A percentile compares a stretch with the other conserved stretches of the same genome.
phyloP scores from a whole-genome alignment of 1,140 invertebrate species.

The Brachionus calyciflorus region DNA sequence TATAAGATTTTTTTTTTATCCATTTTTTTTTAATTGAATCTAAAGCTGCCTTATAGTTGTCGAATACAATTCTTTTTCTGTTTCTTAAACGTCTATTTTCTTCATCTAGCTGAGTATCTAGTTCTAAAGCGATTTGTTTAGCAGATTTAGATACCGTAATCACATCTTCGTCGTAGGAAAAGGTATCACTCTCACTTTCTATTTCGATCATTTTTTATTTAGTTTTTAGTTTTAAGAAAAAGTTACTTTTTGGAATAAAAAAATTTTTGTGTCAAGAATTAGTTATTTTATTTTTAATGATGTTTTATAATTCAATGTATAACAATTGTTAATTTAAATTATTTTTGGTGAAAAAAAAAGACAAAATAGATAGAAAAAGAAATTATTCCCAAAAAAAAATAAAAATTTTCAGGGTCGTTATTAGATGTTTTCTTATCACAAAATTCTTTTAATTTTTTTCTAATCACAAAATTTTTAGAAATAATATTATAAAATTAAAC shows the following conservation, averaged over 20 bases:
- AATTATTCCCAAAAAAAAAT: too few relatives aligned
- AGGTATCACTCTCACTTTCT: background rate
- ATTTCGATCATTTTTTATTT: background rate
- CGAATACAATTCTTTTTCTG: background rate
- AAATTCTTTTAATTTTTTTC: too few relatives aligned
- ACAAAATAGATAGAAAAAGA: background rate
- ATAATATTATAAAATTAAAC: too few relatives aligned
- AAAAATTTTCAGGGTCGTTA: too few relatives aligned
- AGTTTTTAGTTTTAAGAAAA: background rate
- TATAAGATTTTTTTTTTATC: background rate
- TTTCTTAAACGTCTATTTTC: background rate
- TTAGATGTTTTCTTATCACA: too few relatives aligned
- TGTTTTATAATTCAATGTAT: background rate
- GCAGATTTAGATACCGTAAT: background rate
- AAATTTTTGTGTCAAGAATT: background rate
- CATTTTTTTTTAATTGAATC: background rate
- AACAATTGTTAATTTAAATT: background rate
- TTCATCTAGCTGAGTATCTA: background rate
- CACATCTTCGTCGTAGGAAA: background rate
- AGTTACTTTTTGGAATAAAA: background rate
- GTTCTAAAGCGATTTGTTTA: background rate
- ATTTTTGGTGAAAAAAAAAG: background rate
- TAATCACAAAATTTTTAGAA: too few relatives aligned
- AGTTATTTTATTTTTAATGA: background rate
- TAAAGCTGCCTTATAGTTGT: background rate